These are phyloP conservation scores for Cirrhinus molitorella DNA, from an alignment of 2,797 vertebrate species.

Conservation along the genomic window DNA sequence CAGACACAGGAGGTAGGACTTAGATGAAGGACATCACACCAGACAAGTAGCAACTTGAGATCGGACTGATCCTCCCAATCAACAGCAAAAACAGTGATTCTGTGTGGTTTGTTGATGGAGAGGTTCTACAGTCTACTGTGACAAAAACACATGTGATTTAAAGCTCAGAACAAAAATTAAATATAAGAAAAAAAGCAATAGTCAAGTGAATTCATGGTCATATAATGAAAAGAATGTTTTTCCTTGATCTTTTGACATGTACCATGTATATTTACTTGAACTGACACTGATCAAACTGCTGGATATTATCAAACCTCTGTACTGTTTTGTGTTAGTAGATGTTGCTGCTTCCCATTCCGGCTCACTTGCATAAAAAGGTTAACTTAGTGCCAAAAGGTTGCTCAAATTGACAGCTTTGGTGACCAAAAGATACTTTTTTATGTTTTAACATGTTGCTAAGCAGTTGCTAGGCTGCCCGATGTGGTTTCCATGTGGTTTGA, in stretches of 20 bases:
- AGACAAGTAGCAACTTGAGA: conserved; percentile 30
- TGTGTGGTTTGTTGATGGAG: conserved; percentile 24
- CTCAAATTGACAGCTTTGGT: neutral
- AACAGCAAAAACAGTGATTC: conserved; percentile 45
- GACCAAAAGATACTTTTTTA: too few species aligned
- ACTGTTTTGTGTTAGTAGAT: neutral
- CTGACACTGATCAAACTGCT: neutral
- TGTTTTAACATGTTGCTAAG: too few species aligned
- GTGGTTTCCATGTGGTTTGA: neutral
- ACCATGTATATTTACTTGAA: neutral
- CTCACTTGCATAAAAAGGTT: neutral
- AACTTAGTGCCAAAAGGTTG: neutral
- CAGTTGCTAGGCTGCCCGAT: neutral
- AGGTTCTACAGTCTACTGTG: neutral
- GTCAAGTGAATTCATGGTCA: neutral
- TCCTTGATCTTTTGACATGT: neutral
- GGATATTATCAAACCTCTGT: neutral
- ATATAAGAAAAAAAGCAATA: neutral
- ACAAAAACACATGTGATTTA: neutral
- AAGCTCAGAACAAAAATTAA: neutral
- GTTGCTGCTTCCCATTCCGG: neutral
- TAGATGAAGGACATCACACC: conserved; percentile 36
- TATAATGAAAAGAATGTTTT: neutral
- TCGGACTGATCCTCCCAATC: conserved; percentile 25
- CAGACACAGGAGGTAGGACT: conserved; percentile 47